Base-by-base conservation (phyloP, 2,113 vertebrate genomes). In the Tringa solitaria region DNA sequence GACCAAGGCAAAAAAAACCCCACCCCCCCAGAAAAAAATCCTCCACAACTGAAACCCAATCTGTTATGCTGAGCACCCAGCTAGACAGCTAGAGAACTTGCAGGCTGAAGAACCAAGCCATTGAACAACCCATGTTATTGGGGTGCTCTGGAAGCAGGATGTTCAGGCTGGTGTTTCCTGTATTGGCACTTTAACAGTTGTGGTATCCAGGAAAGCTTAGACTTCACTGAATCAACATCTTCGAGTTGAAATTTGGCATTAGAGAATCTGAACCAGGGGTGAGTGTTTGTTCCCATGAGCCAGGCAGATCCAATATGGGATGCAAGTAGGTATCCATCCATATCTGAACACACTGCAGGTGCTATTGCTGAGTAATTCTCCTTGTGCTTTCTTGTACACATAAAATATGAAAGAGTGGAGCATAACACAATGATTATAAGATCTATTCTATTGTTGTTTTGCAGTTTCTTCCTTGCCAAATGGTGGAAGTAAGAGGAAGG, bases 11-110 rank as follows among this genome's bases (percentile, higher is more conserved):
- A 48, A 57, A 27, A 23, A 4, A 5, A 28, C 18, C 4, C 10
- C 24, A 24, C n/a, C 6, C 50, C 37, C 18, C 30, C 17, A 16
- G 17, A 5, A 70, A 27, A 60, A 37, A 9, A 11, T n/a, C 12
- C 12, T 22, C 56, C 56, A n/a, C 21, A 59, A 22, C 12, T 37
- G 18, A 63, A 63, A 27, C 16, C 16, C 24, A 46, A 18, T 41
- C 2, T 3, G 5, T 45, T 3, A 6, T n/a, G 60, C 9, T 41
- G 14, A 21, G n/a, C 9, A 56, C 4, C 5, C 32, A 41, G 6
- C 24, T 46, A 41, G 30, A 30, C 14, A 39, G 3, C 30, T 65
- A 65, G 19, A 37, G 22, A 51, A 54, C 10, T 84, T 70, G 13
- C 9, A 80, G 13, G 24, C 20, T 73, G 18, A 82, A 82, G 53